Conservation (phyloP, 2,797 vertebrate species). For the Otolemur crassicaudatus region DNA sequence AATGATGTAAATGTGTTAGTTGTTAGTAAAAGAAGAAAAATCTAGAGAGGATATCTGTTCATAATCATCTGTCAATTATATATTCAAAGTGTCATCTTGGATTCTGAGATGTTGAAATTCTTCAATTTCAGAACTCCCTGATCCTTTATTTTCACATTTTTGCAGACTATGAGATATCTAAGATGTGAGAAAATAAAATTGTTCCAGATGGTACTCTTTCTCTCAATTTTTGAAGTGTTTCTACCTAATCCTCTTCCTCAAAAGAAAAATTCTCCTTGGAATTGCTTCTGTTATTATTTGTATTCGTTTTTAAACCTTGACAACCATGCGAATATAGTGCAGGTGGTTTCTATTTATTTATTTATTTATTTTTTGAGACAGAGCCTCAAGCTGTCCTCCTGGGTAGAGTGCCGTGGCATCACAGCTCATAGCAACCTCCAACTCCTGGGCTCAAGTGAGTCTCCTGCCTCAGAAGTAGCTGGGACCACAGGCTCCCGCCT, state of each 20-base stretch:
- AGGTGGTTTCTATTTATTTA: slow-evolving; percentile 1
- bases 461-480: no score
- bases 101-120: slow-evolving; percentile 11
- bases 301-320: slow-evolving; percentile 62
- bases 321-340: slow-evolving; percentile 15
- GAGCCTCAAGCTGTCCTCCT: no score
- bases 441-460: no score
- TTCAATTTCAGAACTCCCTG: background rate
- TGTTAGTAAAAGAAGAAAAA: background rate
- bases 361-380: no score
- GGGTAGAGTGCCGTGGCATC: no score
- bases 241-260: slow-evolving; percentile 23
- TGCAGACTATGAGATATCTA: background rate
- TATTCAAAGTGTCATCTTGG: background rate
- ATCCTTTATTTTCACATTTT: slow-evolving; percentile 18
- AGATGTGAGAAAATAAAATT: slow-evolving; percentile 67
- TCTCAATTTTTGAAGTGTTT: slow-evolving; percentile 55
- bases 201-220: slow-evolving; percentile 55
- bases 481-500: no score
- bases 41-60: background rate
- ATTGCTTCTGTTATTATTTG: slow-evolving; percentile 60
- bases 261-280: slow-evolving; percentile 44
- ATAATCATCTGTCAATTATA: background rate
- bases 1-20: background rate
- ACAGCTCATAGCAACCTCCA: no score